Evolutionary conservation across 2,888 invertebrate genomes (phyloP).

Genomic region (Mimas tiliae): DNA sequence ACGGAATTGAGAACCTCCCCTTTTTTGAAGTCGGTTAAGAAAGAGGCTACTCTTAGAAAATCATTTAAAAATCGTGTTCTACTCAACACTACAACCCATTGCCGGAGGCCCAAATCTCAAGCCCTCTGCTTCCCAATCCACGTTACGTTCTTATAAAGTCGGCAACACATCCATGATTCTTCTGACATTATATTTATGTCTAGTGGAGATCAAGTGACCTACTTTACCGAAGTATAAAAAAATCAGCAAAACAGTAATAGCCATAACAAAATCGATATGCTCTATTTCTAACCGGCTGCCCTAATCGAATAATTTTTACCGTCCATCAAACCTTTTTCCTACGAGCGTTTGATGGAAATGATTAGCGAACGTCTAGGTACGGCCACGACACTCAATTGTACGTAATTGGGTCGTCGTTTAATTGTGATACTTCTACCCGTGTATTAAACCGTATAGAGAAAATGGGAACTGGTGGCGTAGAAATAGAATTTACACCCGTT

Average conservation of each 20-base stretch:
- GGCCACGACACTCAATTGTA: slow-evolving; percentile 21
- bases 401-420: slow-evolving; percentile 55
- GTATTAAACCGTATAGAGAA: slow-evolving; percentile 1
- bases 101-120: too few relatives aligned
- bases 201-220: too few relatives aligned
- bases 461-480: not conserved
- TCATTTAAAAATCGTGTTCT: too few relatives aligned
- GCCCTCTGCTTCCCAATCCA: too few relatives aligned
- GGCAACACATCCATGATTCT: too few relatives aligned
- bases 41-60: too few relatives aligned
- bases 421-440: slow-evolving; percentile 46
- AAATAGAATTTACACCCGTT: slow-evolving; percentile 7
- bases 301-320: slow-evolving; percentile 7
- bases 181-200: too few relatives aligned
- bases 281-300: not conserved
- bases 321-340: slow-evolving; percentile 16
- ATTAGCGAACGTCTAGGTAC: slow-evolving; percentile 39
- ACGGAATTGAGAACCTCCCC: too few relatives aligned
- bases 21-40: too few relatives aligned
- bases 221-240: too few relatives aligned
- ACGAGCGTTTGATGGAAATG: slow-evolving; percentile 32
- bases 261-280: not conserved
- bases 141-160: too few relatives aligned
- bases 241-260: not conserved
- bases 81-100: too few relatives aligned